Conservation (phyloP, 2,888 invertebrate species). For the Acleris emargana region DNA sequence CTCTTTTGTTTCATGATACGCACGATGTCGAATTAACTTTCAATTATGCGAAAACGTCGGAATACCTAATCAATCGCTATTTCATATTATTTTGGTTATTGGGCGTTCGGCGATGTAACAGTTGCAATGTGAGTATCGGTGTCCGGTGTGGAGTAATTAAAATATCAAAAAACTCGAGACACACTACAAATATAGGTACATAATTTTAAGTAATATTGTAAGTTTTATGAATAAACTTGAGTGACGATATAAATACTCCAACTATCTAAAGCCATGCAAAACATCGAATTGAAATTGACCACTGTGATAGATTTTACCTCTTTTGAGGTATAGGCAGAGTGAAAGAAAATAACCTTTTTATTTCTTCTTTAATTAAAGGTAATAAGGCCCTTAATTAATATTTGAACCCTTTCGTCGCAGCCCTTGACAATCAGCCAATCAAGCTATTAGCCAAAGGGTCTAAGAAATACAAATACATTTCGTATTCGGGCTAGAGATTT, state of each 20-base stretch:
- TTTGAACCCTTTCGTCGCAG: slow-evolving; percentile 15
- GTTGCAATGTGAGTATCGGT: not conserved
- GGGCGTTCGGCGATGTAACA: not conserved
- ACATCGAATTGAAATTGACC: too few relatives aligned
- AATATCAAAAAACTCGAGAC: too few relatives aligned
- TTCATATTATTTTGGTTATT: slow-evolving; percentile 2
- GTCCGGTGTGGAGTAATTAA: too few relatives aligned
- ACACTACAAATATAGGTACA: too few relatives aligned
- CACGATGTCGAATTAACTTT: slow-evolving; percentile 33
- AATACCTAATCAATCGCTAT: slow-evolving; percentile 10
- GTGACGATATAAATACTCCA: too few relatives aligned
- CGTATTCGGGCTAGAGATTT: slow-evolving; percentile 45
- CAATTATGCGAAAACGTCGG: slow-evolving; percentile 23
- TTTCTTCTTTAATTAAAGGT: too few relatives aligned
- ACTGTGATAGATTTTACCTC: too few relatives aligned
- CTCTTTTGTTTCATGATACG: slow-evolving; percentile 27
- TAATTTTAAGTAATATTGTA: too few relatives aligned
- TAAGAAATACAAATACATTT: slow-evolving; percentile 37
- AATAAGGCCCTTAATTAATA: slow-evolving; percentile 9
- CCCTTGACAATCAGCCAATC: slow-evolving; percentile 28
- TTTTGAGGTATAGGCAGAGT: too few relatives aligned
- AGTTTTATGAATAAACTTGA: too few relatives aligned
- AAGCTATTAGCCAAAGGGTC: slow-evolving; percentile 28
- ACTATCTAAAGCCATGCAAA: too few relatives aligned
- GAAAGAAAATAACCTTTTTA: too few relatives aligned